A percentile compares a stretch with the other conserved stretches of the same genome.
phyloP scores from a whole-genome alignment of 1,140 invertebrate genomes.

The Battus philenor region DNA sequence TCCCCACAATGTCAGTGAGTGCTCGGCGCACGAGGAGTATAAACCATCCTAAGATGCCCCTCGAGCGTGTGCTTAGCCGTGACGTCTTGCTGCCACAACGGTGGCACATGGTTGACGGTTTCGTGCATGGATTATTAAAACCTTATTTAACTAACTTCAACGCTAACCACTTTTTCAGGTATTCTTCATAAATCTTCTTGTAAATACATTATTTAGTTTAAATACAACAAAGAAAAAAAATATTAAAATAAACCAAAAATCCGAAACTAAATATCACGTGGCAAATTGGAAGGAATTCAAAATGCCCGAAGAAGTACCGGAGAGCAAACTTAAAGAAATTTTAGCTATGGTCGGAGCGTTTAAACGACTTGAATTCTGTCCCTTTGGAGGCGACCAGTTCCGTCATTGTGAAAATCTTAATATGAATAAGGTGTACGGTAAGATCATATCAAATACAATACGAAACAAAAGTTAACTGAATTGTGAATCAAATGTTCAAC shows the following conservation, averaged over 20 bases:
- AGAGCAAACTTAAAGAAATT: not conserved
- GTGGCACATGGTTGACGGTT: no score
- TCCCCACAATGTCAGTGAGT: no score
- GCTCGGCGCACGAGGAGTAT: no score
- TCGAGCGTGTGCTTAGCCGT: no score
- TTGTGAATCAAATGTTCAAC: no score
- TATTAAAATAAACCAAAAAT: not conserved
- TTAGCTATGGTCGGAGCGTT: not conserved
- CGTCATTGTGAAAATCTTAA: not conserved
- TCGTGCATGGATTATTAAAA: no score
- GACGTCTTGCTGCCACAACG: no score
- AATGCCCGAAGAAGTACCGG: constrained; percentile 3
- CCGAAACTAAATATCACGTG: constrained; percentile 2
- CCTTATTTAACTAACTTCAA: not conserved
- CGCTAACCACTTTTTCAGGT: not conserved
- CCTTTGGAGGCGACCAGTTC: not conserved
- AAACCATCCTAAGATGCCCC: no score
- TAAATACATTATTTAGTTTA: not conserved
- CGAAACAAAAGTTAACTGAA: no score
- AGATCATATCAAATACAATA: no score
- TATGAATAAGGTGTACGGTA: no score
- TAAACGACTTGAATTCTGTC: constrained; percentile 2
- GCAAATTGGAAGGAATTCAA: constrained; percentile 7
- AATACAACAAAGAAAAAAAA: not conserved
- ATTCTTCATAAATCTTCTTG: not conserved